Evolutionary conservation across 1,140 invertebrate species (phyloP).

Genomic region (Zaprionus taronus): DNA sequence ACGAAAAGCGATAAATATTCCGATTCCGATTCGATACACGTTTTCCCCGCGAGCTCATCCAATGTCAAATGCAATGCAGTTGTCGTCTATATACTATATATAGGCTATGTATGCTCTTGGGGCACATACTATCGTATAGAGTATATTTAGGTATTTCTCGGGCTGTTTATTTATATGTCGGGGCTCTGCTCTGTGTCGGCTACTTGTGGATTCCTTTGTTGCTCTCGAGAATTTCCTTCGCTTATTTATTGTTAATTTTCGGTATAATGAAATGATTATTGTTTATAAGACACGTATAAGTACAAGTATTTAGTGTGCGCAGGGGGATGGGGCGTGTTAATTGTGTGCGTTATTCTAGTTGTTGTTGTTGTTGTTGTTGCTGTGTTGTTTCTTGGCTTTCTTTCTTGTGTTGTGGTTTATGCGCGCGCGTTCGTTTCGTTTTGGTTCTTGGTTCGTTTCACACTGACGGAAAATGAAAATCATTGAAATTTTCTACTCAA

Average conservation of each 20-base stretch:
- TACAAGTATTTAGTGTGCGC: not conserved
- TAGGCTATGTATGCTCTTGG: not conserved
- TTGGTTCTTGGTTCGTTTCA: slow-evolving; percentile 81
- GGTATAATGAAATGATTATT: slow-evolving; percentile 48
- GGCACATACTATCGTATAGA: not conserved
- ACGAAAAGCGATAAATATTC: slow-evolving; percentile 10
- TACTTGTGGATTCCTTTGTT: slow-evolving; percentile 69
- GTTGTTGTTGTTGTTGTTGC: slow-evolving; percentile 33
- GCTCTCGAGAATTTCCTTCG: slow-evolving; percentile 48
- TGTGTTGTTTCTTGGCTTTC: slow-evolving; percentile 7
- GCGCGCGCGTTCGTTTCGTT: slow-evolving; percentile 81
- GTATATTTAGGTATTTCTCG: slow-evolving; percentile 39
- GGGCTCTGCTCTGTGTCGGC: slow-evolving; percentile 32
- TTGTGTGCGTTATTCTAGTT: slow-evolving; percentile 53
- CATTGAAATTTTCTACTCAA: slow-evolving; percentile 76
- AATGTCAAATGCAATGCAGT: slow-evolving; percentile 47
- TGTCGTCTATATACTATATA: slow-evolving; percentile 16
- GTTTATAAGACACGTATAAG: slow-evolving; percentile 60
- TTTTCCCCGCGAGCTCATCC: slow-evolving; percentile 17
- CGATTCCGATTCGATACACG: slow-evolving; percentile 14
- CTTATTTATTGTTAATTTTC: slow-evolving; percentile 58
- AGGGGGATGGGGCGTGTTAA: slow-evolving; percentile 44
- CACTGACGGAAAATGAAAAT: slow-evolving; percentile 67
- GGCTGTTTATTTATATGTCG: slow-evolving; percentile 55
- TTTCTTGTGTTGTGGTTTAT: slow-evolving; percentile 40